These are phyloP conservation scores for Pollachius pollachius DNA, from an alignment of 2,113 vertebrate species.

Conservation along the genomic window DNA sequence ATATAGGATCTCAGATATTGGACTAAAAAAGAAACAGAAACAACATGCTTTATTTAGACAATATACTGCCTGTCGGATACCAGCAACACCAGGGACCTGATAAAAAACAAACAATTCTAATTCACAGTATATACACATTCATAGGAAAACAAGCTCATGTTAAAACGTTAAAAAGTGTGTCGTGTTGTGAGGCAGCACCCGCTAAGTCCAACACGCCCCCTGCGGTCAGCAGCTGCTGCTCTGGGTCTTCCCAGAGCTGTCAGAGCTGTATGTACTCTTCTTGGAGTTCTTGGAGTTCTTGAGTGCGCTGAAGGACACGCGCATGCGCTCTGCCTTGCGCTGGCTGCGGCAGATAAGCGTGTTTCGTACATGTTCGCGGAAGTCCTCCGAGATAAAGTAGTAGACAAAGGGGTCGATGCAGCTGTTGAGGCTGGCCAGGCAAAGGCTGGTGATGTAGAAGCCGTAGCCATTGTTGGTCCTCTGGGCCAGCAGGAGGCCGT, in stretches of 20 bases:
- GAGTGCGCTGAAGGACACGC: conserved; percentile 80
- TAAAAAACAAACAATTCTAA: no score
- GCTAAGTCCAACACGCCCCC: no score
- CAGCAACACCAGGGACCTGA: no score
- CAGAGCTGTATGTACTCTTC: conserved; percentile 76
- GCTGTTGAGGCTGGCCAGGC: conserved; percentile 89
- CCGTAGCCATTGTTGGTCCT: conserved; percentile 72
- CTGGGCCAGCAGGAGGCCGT: conserved; percentile 65
- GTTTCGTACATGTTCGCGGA: conserved; percentile 86
- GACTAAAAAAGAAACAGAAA: no score
- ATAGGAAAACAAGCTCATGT: no score
- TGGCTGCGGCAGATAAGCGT: conserved; percentile 84
- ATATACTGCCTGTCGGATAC: no score
- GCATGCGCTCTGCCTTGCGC: conserved; percentile 79
- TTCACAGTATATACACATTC: no score
- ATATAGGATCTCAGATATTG: no score
- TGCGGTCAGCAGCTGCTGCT: conserved; percentile 70
- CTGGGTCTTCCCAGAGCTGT: conserved; percentile 62
- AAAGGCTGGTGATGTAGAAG: conserved; percentile 80
- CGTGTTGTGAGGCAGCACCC: no score
- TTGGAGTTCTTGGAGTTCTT: conserved; percentile 65
- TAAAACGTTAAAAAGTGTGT: no score
- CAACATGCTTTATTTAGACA: no score
- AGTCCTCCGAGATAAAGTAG: conserved; percentile 92
- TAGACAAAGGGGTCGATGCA: conserved; percentile 94